Evolutionary conservation across 2,113 vertebrate genomes (phyloP), one percentile per base, ranked within the genome.

Genomic region (Heterocephalus glaber): DNA sequence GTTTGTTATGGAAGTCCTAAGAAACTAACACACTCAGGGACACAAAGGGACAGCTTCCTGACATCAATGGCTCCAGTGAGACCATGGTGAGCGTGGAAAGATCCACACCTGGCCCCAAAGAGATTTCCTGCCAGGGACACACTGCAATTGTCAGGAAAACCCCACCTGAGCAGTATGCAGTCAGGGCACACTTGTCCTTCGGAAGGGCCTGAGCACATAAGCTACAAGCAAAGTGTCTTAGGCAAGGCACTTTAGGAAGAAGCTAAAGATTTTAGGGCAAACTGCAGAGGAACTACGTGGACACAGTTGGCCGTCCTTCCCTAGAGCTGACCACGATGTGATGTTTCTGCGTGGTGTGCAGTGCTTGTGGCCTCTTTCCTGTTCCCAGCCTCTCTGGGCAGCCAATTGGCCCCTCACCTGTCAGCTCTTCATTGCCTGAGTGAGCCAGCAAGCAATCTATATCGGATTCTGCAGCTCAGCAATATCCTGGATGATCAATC

Each of bases 71-170:
- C n/a, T 56, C 11, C 9, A 22, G 28, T 1, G 9, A 49, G 20
- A 24, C 35, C 16, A 2, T 0, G 4, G 20, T 38, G 16, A 86
- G 85, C 12, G 1, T 0, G 1, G 35, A 54, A 20, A 26, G 12
- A 24, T 47, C 35, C 49, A 41, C 19, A 20, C 0, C 7, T 24
- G 30, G 12, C 74, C 84, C 38, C 72, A 70, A 44, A 54, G 56
- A 80, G 56, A 10, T 30, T 74, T 61, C 80, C 24, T 7, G 4
- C 60, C 56, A 63, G 11, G 24, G 9, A 44, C 0, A 8, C 30
- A 3, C 14, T 63, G 80, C 65, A 22, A n/a, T 28, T 90, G 8
- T 65, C 92, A 76, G 38, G 5, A 47, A 61, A 86, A 61, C 14
- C 65, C 80, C n/a, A 24, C 30, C n/a, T 10, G 20, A 52, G 10